These are phyloP conservation scores for Heliconius congener DNA, from an alignment of 1,140 invertebrate species.

Conservation along the genomic window DNA sequence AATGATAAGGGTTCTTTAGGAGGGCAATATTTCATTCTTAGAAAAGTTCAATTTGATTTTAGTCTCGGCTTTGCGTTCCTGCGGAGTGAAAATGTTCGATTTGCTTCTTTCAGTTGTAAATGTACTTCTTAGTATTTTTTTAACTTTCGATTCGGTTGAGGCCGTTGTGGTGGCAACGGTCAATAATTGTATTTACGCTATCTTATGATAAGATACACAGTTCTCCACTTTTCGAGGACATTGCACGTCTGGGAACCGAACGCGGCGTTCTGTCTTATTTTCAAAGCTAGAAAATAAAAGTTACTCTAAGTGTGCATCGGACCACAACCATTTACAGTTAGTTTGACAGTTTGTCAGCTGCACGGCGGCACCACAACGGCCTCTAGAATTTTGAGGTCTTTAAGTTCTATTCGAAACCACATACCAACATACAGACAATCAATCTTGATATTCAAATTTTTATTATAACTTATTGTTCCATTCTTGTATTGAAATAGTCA, in stretches of 20 bases:
- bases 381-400: too few relatives aligned
- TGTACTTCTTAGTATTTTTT: neutral
- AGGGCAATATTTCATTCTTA: slow-evolving; percentile 1
- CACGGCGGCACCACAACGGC: too few relatives aligned
- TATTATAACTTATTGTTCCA: slow-evolving; percentile 7
- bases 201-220: too few relatives aligned
- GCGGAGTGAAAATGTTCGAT: neutral
- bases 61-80: neutral
- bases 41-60: slow-evolving; percentile 12
- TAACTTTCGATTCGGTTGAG: neutral
- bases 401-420: neutral
- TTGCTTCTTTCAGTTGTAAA: neutral
- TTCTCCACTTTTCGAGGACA: too few relatives aligned
- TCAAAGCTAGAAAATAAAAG: too few relatives aligned
- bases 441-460: slow-evolving; percentile 47
- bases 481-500: slow-evolving; percentile 9
- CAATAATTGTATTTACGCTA: too few relatives aligned
- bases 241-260: too few relatives aligned
- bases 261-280: too few relatives aligned
- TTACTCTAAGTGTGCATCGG: too few relatives aligned
- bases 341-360: too few relatives aligned
- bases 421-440: slow-evolving; percentile 38
- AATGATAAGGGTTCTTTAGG: slow-evolving; percentile 6
- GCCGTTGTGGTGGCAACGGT: too few relatives aligned
- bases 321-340: too few relatives aligned